Evolutionary conservation across 2,797 vertebrate genomes (phyloP).

Genomic region (Aeoliscus strigatus): DNA sequence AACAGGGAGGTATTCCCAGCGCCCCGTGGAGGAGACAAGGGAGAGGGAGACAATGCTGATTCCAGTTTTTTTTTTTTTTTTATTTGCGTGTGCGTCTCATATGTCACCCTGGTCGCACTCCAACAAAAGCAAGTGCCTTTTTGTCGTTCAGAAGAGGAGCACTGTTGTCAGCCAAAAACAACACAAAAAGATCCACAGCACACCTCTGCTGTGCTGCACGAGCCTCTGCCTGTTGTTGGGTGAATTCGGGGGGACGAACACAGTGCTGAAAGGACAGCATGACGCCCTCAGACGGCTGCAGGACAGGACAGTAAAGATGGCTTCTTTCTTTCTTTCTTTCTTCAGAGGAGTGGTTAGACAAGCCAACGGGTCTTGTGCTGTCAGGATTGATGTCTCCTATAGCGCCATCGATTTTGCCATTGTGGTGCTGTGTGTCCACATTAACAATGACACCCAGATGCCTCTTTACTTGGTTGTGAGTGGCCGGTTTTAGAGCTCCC

Average conservation of each 20-base stretch:
- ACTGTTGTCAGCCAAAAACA: conserved; percentile 29
- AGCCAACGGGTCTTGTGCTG: conserved; percentile 65
- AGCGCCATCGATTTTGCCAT: conserved; percentile 82
- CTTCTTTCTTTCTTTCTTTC: conserved; percentile 13
- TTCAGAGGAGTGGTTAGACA: conserved; percentile 48
- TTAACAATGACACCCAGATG: conserved; percentile 80
- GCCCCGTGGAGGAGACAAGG: conserved; percentile 51
- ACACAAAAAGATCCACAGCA: conserved; percentile 41
- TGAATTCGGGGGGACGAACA: conserved; percentile 52
- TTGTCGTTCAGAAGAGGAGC: conserved; percentile 36
- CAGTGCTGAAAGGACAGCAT: conserved; percentile 58
- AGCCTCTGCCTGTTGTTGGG: conserved; percentile 52
- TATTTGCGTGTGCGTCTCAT: conserved; percentile 38
- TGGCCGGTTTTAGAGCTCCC: conserved; percentile 71
- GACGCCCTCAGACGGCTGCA: conserved; percentile 50
- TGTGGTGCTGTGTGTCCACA: conserved; percentile 79
- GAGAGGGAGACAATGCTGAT: too few relatives aligned
- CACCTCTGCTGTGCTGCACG: conserved; percentile 53
- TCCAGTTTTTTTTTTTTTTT: conserved; percentile 31
- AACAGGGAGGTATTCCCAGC: conserved; percentile 53
- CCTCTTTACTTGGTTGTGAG: conserved; percentile 73
- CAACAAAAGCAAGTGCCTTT: conserved; percentile 37
- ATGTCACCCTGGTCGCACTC: conserved; percentile 34
- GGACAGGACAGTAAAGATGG: conserved; percentile 55
- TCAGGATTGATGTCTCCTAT: conserved; percentile 79